These are phyloP conservation scores for Graptemys geographica DNA, from an alignment of 2,797 vertebrate species.

Conservation along the genomic window DNA sequence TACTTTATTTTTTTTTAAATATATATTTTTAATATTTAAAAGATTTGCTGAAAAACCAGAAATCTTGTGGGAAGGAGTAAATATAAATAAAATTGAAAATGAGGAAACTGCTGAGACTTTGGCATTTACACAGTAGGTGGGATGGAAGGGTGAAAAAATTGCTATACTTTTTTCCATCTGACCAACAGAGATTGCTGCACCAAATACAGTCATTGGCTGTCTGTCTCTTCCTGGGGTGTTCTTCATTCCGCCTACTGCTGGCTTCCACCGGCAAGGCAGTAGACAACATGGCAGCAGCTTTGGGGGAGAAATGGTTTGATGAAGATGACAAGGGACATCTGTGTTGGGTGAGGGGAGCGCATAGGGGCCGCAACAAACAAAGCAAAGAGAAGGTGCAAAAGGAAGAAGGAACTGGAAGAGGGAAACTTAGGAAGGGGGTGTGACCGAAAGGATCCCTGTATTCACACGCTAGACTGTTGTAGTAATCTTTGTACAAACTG, in stretches of 20 bases:
- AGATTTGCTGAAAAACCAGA: background rate
- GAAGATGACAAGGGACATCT: no score
- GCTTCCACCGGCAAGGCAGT: background rate
- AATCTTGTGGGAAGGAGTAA: background rate
- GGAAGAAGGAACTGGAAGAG: background rate
- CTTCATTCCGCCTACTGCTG: background rate
- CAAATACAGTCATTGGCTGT: background rate
- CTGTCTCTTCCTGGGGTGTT: background rate
- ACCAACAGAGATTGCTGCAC: fast-evolving
- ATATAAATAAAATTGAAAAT: background rate
- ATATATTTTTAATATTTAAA: background rate
- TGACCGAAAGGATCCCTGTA: background rate
- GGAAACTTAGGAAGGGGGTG: background rate
- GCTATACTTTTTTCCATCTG: fast-evolving
- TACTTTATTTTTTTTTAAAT: background rate
- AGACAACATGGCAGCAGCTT: background rate
- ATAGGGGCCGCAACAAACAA: background rate
- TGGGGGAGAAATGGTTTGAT: background rate
- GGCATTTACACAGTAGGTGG: no score
- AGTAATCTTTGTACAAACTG: background rate
- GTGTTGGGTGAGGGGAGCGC: background rate
- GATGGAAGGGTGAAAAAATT: background rate
- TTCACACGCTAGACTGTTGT: background rate
- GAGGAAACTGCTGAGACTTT: background rate
- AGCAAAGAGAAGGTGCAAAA: background rate